Conservation (phyloP, 2,888 invertebrate genomes). For the Lithosia quadra region DNA sequence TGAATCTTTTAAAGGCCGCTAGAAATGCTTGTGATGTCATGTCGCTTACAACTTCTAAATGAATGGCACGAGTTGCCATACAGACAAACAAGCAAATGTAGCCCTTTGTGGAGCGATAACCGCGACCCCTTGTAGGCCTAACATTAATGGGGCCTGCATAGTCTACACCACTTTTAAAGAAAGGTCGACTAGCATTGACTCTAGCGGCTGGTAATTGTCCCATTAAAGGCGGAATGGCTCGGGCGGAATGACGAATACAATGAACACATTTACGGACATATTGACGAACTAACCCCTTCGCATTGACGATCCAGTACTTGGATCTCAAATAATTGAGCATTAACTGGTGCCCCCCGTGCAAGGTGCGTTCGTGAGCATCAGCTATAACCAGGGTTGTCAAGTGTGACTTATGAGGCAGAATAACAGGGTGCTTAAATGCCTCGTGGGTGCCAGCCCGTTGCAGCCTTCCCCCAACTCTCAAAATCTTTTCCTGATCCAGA, state of each 20-base stretch:
- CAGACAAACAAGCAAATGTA: conserved; percentile 44
- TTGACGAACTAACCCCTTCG: not conserved
- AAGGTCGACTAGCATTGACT: conserved; percentile 26
- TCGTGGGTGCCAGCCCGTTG: too few species aligned
- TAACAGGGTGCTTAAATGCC: not conserved
- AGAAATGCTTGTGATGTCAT: conserved; percentile 47
- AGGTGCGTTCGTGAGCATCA: conserved; percentile 13
- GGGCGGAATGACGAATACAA: conserved; percentile 5
- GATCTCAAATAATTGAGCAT: conserved; percentile 17
- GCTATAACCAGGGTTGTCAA: conserved; percentile 2
- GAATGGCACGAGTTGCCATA: conserved; percentile 47
- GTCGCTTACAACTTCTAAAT: conserved; percentile 52
- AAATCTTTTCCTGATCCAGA: too few species aligned
- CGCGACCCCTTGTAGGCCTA: conserved; percentile 31
- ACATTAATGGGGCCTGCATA: conserved; percentile 37
- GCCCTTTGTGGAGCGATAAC: conserved; percentile 30
- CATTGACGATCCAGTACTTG: conserved; percentile 16
- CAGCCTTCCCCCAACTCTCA: too few species aligned
- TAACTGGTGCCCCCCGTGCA: conserved; percentile 23
- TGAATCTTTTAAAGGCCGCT: conserved; percentile 39
- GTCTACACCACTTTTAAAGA: conserved; percentile 31
- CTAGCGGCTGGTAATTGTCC: conserved; percentile 32
- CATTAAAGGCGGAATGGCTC: conserved; percentile 32
- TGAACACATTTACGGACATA: not conserved
- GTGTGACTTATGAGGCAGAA: not conserved